Evolutionary conservation across 2,113 vertebrate species (phyloP).

Genomic region (Polyodon spathula): DNA sequence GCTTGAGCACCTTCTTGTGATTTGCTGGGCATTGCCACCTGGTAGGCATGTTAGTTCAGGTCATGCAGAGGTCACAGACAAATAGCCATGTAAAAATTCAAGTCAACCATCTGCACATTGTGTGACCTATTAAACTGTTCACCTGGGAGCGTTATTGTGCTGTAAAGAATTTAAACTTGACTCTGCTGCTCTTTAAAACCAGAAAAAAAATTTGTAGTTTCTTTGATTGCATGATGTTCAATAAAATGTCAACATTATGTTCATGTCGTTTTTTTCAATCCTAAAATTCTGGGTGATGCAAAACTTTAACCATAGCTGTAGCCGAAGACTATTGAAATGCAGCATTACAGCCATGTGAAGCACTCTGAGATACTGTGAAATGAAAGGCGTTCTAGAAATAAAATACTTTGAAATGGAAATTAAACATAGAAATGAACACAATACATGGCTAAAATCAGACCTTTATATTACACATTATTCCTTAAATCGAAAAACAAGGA

Average conservation of each 20-base stretch:
- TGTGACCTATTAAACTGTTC: background rate
- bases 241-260: too few species aligned
- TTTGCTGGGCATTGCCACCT: background rate
- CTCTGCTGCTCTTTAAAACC: background rate
- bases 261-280: too few species aligned
- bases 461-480: background rate
- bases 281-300: too few species aligned
- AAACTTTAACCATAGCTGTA: too few species aligned
- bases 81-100: background rate
- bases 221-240: too few species aligned
- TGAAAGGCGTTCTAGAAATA: background rate
- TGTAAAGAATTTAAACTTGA: background rate
- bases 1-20: background rate
- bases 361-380: constrained; percentile 34
- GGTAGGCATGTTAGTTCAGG: background rate
- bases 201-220: too few species aligned
- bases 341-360: constrained; percentile 57
- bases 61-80: background rate
- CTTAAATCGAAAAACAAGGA: background rate
- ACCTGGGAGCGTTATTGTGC: background rate
- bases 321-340: constrained; percentile 58
- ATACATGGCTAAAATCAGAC: background rate
- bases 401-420: background rate
- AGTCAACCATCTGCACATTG: background rate
- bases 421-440: background rate